Evolutionary conservation across 2,113 vertebrate genomes (phyloP).

Genomic region (Illadopsis cleaveri): DNA sequence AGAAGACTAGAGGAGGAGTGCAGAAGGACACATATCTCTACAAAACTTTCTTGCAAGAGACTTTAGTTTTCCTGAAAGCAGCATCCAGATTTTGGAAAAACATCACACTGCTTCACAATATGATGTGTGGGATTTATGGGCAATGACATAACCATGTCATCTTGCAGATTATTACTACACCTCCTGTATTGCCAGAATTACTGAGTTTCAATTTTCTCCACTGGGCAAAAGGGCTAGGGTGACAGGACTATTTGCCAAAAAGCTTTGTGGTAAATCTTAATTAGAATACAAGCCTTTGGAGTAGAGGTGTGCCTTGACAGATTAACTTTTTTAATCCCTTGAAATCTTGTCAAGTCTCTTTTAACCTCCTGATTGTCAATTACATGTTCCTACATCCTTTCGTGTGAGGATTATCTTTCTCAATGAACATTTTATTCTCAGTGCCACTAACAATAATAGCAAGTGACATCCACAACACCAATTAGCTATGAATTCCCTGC

Average conservation of each 20-base stretch:
- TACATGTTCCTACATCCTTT: constrained; percentile 18
- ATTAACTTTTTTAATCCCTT: constrained; percentile 48
- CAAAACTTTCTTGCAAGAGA: not conserved
- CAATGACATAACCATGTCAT: not conserved
- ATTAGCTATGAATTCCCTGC: constrained; percentile 46
- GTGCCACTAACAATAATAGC: constrained; percentile 46
- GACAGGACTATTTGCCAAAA: not conserved
- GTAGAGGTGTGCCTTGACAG: not conserved
- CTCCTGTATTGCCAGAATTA: not conserved
- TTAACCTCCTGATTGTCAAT: constrained; percentile 38
- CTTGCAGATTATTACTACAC: not conserved
- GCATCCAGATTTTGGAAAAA: not conserved
- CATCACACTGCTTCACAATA: not conserved
- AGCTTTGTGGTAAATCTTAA: not conserved
- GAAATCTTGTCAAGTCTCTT: constrained; percentile 34
- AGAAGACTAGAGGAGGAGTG: not conserved
- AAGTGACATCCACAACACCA: constrained; percentile 45
- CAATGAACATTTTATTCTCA: constrained; percentile 41
- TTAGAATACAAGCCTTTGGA: constrained; percentile 8
- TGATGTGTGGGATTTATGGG: not conserved
- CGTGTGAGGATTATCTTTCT: constrained; percentile 28
- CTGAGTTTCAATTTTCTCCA: not conserved
- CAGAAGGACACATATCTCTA: not conserved
- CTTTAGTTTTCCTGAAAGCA: not conserved
- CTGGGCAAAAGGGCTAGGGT: not conserved